A percentile compares a stretch with the other conserved stretches of the same genome.
phyloP scores from a whole-genome alignment of 2,797 vertebrate species.

The Erithacus rubecula region DNA sequence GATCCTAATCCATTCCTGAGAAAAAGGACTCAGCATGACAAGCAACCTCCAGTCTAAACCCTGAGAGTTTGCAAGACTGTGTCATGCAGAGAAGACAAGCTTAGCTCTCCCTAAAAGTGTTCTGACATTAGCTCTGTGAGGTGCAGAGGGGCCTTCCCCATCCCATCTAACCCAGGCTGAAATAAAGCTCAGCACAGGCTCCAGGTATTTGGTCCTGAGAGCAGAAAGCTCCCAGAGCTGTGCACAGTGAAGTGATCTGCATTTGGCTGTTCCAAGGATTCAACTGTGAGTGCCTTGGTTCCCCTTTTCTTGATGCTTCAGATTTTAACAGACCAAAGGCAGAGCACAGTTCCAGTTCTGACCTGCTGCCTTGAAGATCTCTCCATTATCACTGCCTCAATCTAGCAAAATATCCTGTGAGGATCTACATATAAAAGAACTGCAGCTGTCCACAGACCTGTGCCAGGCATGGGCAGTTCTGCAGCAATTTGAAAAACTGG shows the following conservation, averaged over 20 bases:
- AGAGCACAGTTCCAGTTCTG: neutral
- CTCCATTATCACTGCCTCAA: neutral
- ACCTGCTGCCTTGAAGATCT: neutral
- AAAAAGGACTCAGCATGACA: neutral
- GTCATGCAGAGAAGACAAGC: neutral
- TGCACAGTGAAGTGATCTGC: neutral
- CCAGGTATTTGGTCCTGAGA: neutral
- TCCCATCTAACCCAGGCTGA: neutral
- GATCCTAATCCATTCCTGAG: neutral
- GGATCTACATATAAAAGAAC: neutral
- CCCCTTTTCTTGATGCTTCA: neutral
- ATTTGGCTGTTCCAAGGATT: neutral
- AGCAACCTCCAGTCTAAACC: neutral
- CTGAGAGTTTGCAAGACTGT: neutral
- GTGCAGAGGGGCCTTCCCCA: neutral
- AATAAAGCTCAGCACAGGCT: neutral
- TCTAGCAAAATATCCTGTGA: neutral
- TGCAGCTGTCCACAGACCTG: neutral
- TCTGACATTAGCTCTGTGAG: neutral
- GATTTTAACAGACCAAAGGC: neutral
- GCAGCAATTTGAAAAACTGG: neutral
- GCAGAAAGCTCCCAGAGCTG: neutral
- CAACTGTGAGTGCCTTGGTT: neutral
- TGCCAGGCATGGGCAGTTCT: neutral
- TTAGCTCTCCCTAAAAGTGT: neutral